Conservation (phyloP, 1,140 invertebrate species). For the Caenorhabditis tropicalis region DNA sequence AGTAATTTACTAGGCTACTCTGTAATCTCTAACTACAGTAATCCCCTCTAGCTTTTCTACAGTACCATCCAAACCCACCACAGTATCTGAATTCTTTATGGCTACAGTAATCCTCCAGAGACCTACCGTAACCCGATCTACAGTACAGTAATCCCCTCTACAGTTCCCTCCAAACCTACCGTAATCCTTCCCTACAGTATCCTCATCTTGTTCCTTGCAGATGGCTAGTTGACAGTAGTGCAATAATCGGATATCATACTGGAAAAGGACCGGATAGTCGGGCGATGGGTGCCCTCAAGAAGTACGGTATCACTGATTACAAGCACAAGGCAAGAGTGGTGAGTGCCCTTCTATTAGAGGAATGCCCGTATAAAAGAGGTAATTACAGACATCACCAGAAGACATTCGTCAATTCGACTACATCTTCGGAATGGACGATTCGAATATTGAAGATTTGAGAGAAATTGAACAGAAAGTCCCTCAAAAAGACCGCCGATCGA, state of each 20-base stretch:
- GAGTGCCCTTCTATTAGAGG: slow-evolving; percentile 60
- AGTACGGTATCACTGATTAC: slow-evolving; percentile 79
- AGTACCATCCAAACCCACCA: no score
- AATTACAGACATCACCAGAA: slow-evolving; percentile 77
- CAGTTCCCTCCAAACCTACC: no score
- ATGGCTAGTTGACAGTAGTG: slow-evolving; percentile 88
- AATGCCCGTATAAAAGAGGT: no score
- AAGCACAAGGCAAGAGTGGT: slow-evolving; percentile 82
- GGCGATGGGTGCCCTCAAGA: slow-evolving; percentile 79
- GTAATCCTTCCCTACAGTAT: no score
- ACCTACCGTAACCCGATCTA: no score
- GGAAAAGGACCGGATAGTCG: slow-evolving; percentile 83
- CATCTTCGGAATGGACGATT: slow-evolving; percentile 89
- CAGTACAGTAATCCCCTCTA: no score
- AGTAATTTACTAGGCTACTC: no score
- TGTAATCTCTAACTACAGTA: no score
- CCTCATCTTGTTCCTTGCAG: background rate
- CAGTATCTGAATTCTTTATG: no score
- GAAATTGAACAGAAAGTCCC: slow-evolving; percentile 64
- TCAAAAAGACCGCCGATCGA: slow-evolving; percentile 77
- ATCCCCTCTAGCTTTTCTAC: no score
- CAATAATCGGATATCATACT: slow-evolving; percentile 83
- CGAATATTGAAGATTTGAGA: slow-evolving; percentile 79
- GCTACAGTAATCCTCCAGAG: no score
- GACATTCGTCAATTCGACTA: slow-evolving; percentile 84